phyloP scores from a whole-genome alignment of 2,888 invertebrate species.

The Eupithecia pulchellata region DNA sequence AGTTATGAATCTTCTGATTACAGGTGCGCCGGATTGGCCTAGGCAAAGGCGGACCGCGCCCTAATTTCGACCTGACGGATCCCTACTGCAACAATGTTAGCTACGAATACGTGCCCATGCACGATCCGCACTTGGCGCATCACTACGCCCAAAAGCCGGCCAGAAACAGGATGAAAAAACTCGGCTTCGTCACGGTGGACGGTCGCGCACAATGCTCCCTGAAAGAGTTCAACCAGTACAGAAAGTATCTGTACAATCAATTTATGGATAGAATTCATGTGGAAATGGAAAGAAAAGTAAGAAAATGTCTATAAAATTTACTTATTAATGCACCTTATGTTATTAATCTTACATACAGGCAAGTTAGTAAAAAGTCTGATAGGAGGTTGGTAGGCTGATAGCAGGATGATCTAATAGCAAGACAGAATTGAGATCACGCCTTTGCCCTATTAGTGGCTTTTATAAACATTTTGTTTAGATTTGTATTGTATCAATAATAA shows the following conservation, averaged over 20 bases:
- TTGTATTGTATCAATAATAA: too few species aligned
- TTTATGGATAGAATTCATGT: constrained; percentile 83
- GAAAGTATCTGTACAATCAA: constrained; percentile 84
- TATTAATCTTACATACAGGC: too few species aligned
- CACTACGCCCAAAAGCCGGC: constrained; percentile 77
- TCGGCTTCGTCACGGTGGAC: constrained; percentile 85
- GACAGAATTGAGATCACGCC: neutral
- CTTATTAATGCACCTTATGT: too few species aligned
- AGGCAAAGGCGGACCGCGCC: constrained; percentile 60
- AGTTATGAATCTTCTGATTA: constrained; percentile 15
- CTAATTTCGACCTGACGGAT: constrained; percentile 76
- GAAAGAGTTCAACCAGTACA: constrained; percentile 87
- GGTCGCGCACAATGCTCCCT: constrained; percentile 87
- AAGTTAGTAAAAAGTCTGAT: neutral
- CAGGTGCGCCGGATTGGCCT: constrained; percentile 75
- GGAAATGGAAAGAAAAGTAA: constrained; percentile 71
- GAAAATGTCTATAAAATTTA: constrained; percentile 36
- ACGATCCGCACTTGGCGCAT: constrained; percentile 84
- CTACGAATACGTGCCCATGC: constrained; percentile 85
- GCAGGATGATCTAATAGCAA: neutral
- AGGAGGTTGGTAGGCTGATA: too few species aligned
- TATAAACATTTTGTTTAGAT: too few species aligned
- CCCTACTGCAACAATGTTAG: constrained; percentile 79
- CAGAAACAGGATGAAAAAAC: constrained; percentile 73
- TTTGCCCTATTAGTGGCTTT: too few species aligned